phyloP scores from a whole-genome alignment of 1,140 invertebrate species.

The Micrasema longulum region DNA sequence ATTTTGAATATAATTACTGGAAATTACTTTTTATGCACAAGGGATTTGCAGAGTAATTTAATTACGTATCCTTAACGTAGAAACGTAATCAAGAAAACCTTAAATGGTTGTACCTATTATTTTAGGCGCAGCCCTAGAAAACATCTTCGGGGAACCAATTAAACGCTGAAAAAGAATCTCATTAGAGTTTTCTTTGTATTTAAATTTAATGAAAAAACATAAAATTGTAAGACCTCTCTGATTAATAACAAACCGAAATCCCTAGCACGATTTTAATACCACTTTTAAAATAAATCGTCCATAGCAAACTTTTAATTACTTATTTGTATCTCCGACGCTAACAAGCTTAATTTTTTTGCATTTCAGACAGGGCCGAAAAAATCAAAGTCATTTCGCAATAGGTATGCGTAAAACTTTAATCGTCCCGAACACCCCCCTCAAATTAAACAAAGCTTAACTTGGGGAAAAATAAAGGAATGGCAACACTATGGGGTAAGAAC shows the following conservation, averaged over 20 bases:
- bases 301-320: constrained; percentile 52
- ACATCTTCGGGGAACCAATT: constrained; percentile 17
- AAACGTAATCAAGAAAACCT: no score
- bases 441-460: constrained; percentile 70
- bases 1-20: no score
- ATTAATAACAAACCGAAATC: constrained; percentile 40
- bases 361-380: constrained; percentile 58
- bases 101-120: no score
- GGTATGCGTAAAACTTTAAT: constrained; percentile 72
- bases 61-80: no score
- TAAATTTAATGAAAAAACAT: constrained; percentile 40
- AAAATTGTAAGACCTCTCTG: constrained; percentile 31
- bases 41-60: no score
- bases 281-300: constrained; percentile 53
- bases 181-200: constrained; percentile 36
- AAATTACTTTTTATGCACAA: no score
- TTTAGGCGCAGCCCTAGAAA: no score
- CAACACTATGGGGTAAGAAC: constrained; percentile 43
- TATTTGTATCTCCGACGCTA: constrained; percentile 48
- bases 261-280: constrained; percentile 41
- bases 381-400: constrained; percentile 71
- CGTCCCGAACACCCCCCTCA: constrained; percentile 69
- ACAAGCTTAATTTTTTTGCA: constrained; percentile 48
- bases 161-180: constrained; percentile 22
- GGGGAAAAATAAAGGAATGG: constrained; percentile 51